Evolutionary conservation across 2,113 vertebrate species (phyloP).

Genomic region (cattle (Bos taurus)): DNA sequence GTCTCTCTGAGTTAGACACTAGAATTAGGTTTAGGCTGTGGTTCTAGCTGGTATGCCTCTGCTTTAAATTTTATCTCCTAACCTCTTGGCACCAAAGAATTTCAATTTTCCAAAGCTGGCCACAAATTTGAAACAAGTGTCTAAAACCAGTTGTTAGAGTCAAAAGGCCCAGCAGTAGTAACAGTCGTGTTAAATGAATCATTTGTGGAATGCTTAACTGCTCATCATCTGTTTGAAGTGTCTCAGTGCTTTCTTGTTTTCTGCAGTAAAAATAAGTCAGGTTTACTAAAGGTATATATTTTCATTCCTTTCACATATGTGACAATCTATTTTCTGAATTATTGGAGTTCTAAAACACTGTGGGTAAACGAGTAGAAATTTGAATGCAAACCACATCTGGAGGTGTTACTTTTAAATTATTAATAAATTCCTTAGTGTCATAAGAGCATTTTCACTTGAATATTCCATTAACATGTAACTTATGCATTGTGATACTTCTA

Average conservation of each 20-base stretch:
- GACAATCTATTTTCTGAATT: constrained; percentile 31
- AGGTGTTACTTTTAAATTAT: constrained; percentile 36
- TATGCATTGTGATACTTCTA: not conserved
- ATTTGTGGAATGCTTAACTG: not conserved
- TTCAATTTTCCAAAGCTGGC: constrained; percentile 53
- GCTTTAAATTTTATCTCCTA: constrained; percentile 49
- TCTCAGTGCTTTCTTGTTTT: not conserved
- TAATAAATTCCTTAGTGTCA: not conserved
- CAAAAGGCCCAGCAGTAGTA: not conserved
- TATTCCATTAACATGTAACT: not conserved
- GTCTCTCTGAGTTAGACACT: constrained; percentile 49
- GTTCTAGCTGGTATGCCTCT: constrained; percentile 44
- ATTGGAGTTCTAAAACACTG: constrained; percentile 36
- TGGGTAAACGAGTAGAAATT: not conserved
- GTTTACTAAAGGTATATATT: not conserved
- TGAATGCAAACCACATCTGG: not conserved
- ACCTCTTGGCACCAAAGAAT: constrained; percentile 39
- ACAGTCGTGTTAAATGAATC: constrained; percentile 44
- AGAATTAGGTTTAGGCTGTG: constrained; percentile 59
- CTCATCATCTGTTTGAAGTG: not conserved
- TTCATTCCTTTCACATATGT: constrained; percentile 13
- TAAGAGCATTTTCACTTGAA: not conserved
- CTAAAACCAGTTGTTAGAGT: constrained; percentile 66
- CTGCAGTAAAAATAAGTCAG: constrained; percentile 21
- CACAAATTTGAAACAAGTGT: constrained; percentile 69